These are phyloP conservation scores for Drosophila pandora DNA, from an alignment of 1,140 invertebrate genomes.

Conservation along the genomic window DNA sequence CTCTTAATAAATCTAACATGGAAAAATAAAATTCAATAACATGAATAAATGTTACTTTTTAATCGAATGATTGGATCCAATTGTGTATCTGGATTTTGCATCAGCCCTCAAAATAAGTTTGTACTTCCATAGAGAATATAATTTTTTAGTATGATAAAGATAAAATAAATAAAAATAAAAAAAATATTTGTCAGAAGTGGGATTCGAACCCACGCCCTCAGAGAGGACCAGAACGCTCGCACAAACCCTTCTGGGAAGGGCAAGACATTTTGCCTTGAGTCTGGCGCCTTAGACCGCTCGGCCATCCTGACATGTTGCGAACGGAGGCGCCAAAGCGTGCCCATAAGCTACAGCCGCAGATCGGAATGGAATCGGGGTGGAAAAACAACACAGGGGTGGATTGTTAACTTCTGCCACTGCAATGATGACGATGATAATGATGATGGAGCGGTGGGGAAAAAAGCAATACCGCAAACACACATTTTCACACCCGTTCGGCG, in stretches of 20 bases:
- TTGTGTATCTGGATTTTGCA: no score
- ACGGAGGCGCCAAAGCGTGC: constrained; percentile 85
- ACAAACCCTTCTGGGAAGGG: constrained; percentile 57
- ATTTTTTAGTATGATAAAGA: constrained; percentile 6
- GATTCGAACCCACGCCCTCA: constrained; percentile 95
- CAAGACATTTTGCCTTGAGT: constrained; percentile 85
- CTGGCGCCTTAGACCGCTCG: constrained; percentile 90
- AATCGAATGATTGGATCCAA: background rate
- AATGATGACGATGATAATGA: constrained; percentile 17
- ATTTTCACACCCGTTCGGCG: constrained; percentile 63
- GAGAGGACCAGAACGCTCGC: constrained; percentile 90
- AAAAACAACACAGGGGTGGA: background rate
- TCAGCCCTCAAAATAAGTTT: no score
- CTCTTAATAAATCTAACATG: background rate
- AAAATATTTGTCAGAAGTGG: constrained; percentile 91
- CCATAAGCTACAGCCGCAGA: constrained; percentile 44
- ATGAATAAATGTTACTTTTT: background rate
- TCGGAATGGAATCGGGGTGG: background rate
- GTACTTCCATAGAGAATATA: background rate
- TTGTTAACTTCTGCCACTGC: constrained; percentile 28
- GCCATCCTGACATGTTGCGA: constrained; percentile 86
- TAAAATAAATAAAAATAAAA: constrained; percentile 61
- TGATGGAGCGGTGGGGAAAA: constrained; percentile 35
- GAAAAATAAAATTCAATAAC: background rate
- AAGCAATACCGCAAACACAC: constrained; percentile 56